A percentile compares a stretch with the other conserved stretches of the same genome.
These are phyloP conservation scores for Meandrusa payeni DNA, from an alignment of 2,888 invertebrate species.

Conservation along the genomic window DNA sequence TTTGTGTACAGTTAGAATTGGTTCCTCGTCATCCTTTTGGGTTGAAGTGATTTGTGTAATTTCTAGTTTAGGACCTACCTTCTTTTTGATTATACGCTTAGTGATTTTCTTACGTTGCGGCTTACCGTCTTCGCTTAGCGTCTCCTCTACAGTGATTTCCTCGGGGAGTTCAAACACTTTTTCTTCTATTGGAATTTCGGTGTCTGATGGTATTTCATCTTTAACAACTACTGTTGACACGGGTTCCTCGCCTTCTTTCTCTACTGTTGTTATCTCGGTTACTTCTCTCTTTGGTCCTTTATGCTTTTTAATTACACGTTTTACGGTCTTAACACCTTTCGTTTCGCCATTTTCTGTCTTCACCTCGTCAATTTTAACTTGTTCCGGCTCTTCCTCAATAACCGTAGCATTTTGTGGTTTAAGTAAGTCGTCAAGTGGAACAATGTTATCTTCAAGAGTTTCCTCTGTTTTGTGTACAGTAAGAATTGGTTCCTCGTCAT, in stretches of 20 bases:
- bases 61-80: conserved; percentile 35
- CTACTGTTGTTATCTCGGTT: conserved; percentile 32
- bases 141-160: too few relatives aligned
- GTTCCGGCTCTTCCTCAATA: too few relatives aligned
- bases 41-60: too few relatives aligned
- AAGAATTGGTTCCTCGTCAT: too few relatives aligned
- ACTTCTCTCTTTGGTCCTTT: conserved; percentile 31
- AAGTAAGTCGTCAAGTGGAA: conserved; percentile 28
- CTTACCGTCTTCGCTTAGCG: too few relatives aligned
- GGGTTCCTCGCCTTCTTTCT: conserved; percentile 34
- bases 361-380: too few relatives aligned
- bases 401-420: conserved; percentile 29
- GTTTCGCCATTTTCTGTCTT: background rate
- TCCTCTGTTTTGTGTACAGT: conserved; percentile 28
- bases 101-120: conserved; percentile 36
- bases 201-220: conserved; percentile 21
- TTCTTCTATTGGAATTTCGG: conserved; percentile 28
- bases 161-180: too few relatives aligned
- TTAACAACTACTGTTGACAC: conserved; percentile 32
- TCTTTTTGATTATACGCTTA: conserved; percentile 42
- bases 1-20: too few relatives aligned
- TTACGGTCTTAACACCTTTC: too few relatives aligned
- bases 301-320: conserved; percentile 29
- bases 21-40: too few relatives aligned
- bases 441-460: conserved; percentile 30